Percentiles rank a stretch among this genome's conserved stretches.
Conservation (phyloP, 2,797 vertebrate genomes). For the Carcharodon carcharias region DNA sequence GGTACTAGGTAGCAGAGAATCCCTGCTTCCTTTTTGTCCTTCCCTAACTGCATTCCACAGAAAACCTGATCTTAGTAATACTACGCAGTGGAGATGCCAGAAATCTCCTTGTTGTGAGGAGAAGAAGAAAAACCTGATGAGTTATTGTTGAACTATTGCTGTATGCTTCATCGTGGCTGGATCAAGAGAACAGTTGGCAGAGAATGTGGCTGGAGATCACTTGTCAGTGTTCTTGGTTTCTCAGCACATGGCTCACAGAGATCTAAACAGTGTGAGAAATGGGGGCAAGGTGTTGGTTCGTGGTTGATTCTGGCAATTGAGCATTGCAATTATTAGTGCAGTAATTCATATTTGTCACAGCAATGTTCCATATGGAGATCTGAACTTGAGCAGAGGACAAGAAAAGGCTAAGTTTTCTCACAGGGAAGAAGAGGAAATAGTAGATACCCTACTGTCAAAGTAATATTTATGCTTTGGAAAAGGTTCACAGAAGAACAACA, state of each 20-base stretch:
- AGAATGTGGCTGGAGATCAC: neutral
- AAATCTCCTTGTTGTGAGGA: no score
- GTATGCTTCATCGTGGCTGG: neutral
- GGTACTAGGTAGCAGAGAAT: neutral
- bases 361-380: neutral
- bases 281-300: neutral
- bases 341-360: neutral
- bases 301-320: neutral
- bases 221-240: neutral
- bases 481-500: neutral
- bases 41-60: neutral
- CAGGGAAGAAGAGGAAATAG: neutral
- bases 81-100: neutral
- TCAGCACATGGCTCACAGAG: neutral
- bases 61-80: neutral
- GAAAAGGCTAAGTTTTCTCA: conserved; percentile 8
- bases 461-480: neutral
- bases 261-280: neutral
- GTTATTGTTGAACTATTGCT: neutral
- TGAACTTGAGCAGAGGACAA: conserved; percentile 14
- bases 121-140: neutral
- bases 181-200: neutral
- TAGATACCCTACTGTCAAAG: neutral
- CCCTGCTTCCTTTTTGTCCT: neutral
- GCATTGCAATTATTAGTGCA: neutral